phyloP scores from a whole-genome alignment of 2,113 vertebrate genomes.

The Macrotis lagotis region DNA sequence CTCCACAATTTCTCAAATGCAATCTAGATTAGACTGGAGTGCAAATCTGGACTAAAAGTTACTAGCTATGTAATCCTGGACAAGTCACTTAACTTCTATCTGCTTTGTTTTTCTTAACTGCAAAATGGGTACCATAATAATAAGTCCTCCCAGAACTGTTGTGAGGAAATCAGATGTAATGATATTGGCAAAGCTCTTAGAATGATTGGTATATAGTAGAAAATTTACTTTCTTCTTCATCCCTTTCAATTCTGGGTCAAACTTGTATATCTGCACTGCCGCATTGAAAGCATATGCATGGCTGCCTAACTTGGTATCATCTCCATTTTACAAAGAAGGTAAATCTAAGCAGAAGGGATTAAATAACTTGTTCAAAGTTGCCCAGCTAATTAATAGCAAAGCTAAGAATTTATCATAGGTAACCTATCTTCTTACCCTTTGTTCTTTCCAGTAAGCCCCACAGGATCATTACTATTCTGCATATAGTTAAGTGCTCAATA shows the following conservation, averaged over 20 bases:
- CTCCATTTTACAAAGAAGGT: not conserved
- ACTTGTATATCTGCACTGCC: not conserved
- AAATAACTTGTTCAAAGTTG: not conserved
- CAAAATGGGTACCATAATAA: not conserved
- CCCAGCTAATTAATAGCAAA: not conserved
- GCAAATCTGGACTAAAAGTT: not conserved
- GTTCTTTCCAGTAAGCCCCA: not conserved
- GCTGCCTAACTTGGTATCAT: not conserved
- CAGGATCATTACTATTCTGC: not conserved
- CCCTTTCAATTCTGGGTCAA: not conserved
- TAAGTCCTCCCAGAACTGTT: not conserved
- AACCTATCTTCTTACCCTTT: constrained; percentile 20
- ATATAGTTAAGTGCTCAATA: constrained; percentile 19
- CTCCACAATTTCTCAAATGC: not conserved
- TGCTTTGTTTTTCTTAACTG: constrained; percentile 19
- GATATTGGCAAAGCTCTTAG: not conserved
- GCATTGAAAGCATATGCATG: not conserved
- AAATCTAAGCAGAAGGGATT: not conserved
- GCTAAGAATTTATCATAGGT: not conserved
- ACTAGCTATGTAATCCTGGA: constrained; percentile 16
- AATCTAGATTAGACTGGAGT: not conserved
- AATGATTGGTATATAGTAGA: not conserved
- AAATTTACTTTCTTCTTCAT: not conserved
- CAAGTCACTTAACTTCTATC: not conserved
- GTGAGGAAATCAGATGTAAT: not conserved